phyloP scores from a whole-genome alignment of 2,797 vertebrate species.

The Lithobates sylvaticus region DNA sequence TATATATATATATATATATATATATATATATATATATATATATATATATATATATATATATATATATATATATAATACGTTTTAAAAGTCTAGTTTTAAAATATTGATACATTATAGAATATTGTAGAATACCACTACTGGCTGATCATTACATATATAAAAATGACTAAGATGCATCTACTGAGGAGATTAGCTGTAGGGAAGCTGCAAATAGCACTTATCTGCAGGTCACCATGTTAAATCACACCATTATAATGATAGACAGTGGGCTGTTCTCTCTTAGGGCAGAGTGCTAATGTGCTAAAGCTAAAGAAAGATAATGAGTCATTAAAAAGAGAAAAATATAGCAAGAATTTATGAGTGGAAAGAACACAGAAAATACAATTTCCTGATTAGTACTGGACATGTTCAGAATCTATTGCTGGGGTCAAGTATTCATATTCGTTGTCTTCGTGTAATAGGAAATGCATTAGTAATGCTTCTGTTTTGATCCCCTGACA shows the following conservation, averaged over 20 bases:
- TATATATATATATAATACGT: too few species aligned
- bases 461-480: too few species aligned
- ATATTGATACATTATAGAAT: too few species aligned
- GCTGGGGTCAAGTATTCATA: neutral
- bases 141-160: neutral
- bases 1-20: too few species aligned
- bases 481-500: too few species aligned
- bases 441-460: too few species aligned
- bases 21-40: too few species aligned
- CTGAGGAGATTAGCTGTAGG: neutral
- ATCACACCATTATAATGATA: slow-evolving; percentile 52
- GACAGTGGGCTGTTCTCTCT: neutral
- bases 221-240: slow-evolving; percentile 22
- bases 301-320: slow-evolving; percentile 10
- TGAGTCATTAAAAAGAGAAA: slow-evolving; percentile 7
- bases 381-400: too few species aligned
- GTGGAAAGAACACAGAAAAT: neutral
- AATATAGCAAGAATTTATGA: neutral
- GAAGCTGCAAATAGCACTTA: neutral
- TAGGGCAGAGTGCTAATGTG: slow-evolving; percentile 4
- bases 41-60: too few species aligned
- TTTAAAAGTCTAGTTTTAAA: too few species aligned
- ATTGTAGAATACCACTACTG: neutral
- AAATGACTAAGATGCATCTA: slow-evolving; percentile 2
- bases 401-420: neutral